A percentile compares a stretch with the other conserved stretches of the same genome.
These are phyloP conservation scores for Trichosurus vulpecula DNA, from an alignment of 2,797 vertebrate genomes.

Conservation along the genomic window DNA sequence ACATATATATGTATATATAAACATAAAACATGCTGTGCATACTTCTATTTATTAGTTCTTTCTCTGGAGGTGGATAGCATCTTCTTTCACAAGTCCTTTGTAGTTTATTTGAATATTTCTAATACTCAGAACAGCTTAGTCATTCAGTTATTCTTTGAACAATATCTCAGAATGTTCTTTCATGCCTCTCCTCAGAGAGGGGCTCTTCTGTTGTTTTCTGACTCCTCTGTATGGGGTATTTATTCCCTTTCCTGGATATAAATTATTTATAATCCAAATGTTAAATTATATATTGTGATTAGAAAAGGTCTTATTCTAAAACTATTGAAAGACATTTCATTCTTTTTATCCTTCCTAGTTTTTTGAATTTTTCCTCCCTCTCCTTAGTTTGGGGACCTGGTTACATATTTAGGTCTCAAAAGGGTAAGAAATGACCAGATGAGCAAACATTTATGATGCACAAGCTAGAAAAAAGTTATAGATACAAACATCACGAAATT, in stretches of 20 bases:
- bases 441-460: background rate
- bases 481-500: background rate
- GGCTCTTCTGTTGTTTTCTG: background rate
- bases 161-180: background rate
- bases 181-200: background rate
- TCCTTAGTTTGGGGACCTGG: conserved; percentile 18
- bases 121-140: background rate
- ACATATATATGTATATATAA: too few species aligned
- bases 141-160: background rate
- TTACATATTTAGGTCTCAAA: conserved; percentile 1
- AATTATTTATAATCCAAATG: conserved; percentile 25
- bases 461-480: background rate
- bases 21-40: background rate
- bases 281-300: background rate
- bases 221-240: background rate
- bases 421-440: background rate
- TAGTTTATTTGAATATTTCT: background rate
- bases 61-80: too few species aligned
- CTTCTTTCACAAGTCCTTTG: too few species aligned
- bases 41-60: background rate
- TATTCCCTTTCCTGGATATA: conserved; percentile 18
- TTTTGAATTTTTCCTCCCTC: background rate
- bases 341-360: background rate
- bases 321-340: background rate
- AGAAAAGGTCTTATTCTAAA: conserved; percentile 16